Percentiles rank a stretch among this genome's conserved stretches.
phyloP scores from a whole-genome alignment of 1,140 invertebrate genomes.

The Nasonia giraulti region DNA sequence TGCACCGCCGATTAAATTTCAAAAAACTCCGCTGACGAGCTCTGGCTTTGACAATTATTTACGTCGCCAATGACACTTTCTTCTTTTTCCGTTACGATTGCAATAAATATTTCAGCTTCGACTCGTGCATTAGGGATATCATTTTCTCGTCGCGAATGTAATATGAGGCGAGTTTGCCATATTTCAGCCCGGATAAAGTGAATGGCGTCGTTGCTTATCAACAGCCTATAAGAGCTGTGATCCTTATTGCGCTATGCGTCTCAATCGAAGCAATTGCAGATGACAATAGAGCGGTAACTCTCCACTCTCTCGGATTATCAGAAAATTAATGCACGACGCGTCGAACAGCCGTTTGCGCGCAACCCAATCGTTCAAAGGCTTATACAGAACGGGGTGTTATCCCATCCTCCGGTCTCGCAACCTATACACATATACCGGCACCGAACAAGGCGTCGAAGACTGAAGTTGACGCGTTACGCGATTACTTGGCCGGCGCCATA shows the following conservation, averaged over 20 bases:
- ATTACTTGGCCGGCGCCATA: constrained; percentile 4
- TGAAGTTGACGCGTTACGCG: constrained; percentile 42
- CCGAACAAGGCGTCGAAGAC: neutral
- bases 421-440: neutral
- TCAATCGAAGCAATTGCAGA: constrained; percentile 14
- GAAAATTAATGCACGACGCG: constrained; percentile 37
- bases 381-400: neutral
- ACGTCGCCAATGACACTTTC: too few relatives aligned
- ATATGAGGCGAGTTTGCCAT: too few relatives aligned
- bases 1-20: neutral
- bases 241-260: constrained; percentile 14
- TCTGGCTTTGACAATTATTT: too few relatives aligned
- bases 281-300: constrained; percentile 14
- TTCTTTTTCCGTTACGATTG: too few relatives aligned
- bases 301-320: constrained; percentile 18
- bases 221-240: constrained; percentile 3
- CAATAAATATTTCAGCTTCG: too few relatives aligned
- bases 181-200: neutral
- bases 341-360: neutral
- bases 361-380: constrained; percentile 17
- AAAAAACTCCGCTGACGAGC: neutral
- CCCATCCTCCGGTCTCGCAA: neutral
- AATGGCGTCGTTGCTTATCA: neutral
- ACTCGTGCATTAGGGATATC: too few relatives aligned
- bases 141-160: too few relatives aligned